Evolutionary conservation across 2,888 invertebrate species (phyloP), one percentile per base, ranked within the genome.

Genomic region (Amblyjoppa proteus): DNA sequence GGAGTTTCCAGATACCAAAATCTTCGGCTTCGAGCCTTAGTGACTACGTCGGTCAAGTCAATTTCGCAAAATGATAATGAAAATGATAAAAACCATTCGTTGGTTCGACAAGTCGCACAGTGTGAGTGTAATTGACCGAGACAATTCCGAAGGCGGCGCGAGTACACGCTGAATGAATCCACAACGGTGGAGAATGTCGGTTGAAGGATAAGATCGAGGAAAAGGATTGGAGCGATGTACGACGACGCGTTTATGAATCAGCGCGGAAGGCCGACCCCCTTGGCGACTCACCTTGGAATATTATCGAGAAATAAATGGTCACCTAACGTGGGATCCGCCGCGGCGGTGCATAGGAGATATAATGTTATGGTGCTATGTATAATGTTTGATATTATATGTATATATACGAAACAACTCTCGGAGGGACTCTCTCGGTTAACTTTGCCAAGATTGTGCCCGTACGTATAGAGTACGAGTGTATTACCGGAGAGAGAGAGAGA

Each of bases 261-360:
- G 70, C 73, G 84, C 77, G 84, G 81, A 85, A 73, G 85, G 82
- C 82, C 82, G 79, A 80, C 82, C 76, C 82, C 80, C 85, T 80
- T 41, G 75, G 78, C 76, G 82, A 61, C 71, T 85, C 80, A 83
- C 82, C 85, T 85, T 83, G 85, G 85, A 85, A 85, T 82, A 85
- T 85, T 85, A 85, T 85, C 85, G 83, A 79, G 85, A 85, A 85
- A 85, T 85, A 85, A 85, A 85, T 85, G 85, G 83, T 83, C 85
- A 83, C 85, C 85, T 83, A 85, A 85, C 85, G 85, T 85, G 85
- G 85, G 85, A 85, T 85, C 68, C 73, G 82, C 79, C 70, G 82
- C 70, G 49, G 51, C 31, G 31, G 31, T 68, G 56, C 75, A 71
- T 84, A 64, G 61, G 41, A 64, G 61, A 85, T 79, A 82, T 85